Evolutionary conservation across 2,888 invertebrate genomes (phyloP).

Genomic region (Leucophenga montana): DNA sequence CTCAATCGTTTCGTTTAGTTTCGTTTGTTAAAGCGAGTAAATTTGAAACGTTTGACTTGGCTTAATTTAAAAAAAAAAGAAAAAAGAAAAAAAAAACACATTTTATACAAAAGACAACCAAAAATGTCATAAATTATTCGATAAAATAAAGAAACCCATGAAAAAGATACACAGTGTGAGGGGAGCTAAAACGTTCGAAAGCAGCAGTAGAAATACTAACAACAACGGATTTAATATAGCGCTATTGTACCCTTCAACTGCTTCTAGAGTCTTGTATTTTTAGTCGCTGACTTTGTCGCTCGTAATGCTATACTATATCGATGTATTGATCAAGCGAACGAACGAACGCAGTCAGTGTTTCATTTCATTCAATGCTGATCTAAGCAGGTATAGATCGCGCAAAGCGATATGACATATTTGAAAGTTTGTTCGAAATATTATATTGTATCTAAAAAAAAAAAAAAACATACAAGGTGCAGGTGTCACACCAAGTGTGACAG

Average conservation of each 20-base stretch:
- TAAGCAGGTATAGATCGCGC: slow-evolving; percentile 38
- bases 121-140: slow-evolving; percentile 70
- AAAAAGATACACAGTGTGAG: slow-evolving; percentile 5
- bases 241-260: slow-evolving; percentile 23
- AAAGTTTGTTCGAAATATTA: slow-evolving; percentile 1
- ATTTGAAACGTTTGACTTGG: slow-evolving; percentile 32
- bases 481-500: neutral
- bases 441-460: neutral
- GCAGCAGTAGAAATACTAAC: neutral
- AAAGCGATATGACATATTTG: slow-evolving; percentile 19
- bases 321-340: neutral
- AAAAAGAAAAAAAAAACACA: slow-evolving; percentile 37
- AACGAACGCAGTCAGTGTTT: slow-evolving; percentile 9
- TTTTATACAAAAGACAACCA: slow-evolving; percentile 65
- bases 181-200: neutral
- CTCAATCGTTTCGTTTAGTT: slow-evolving; percentile 27
- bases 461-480: neutral
- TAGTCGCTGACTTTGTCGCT: neutral
- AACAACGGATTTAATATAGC: slow-evolving; percentile 35
- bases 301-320: neutral
- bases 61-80: slow-evolving; percentile 7
- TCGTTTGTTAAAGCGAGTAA: slow-evolving; percentile 24
- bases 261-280: slow-evolving; percentile 1
- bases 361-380: slow-evolving; percentile 26
- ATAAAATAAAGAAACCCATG: slow-evolving; percentile 43